Conservation (phyloP, 2,113 vertebrate genomes). For the Synodontis membranacea region DNA sequence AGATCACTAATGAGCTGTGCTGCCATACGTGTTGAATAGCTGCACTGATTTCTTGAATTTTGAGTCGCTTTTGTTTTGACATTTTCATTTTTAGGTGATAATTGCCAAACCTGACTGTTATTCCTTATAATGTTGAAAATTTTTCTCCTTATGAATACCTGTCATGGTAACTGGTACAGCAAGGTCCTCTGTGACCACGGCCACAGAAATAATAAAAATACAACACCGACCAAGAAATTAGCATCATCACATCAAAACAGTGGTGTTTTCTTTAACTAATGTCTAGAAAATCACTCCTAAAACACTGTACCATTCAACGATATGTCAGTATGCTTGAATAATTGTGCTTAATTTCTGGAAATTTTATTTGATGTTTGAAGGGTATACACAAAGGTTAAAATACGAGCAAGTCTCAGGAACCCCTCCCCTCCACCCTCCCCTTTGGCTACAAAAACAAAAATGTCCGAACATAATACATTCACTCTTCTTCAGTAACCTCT, state of each 20-base stretch:
- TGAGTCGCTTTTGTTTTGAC: not conserved
- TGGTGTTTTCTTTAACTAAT: not conserved
- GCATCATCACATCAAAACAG: not conserved
- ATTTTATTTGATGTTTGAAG: not conserved
- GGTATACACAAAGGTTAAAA: not conserved
- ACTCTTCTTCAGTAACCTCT: not conserved
- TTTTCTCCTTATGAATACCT: not conserved
- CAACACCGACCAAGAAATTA: not conserved
- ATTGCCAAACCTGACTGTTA: not conserved
- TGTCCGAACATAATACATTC: not conserved
- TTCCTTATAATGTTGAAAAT: not conserved
- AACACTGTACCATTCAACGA: not conserved
- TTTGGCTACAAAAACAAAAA: not conserved
- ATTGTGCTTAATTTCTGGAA: not conserved
- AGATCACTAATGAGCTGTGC: not conserved
- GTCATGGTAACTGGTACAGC: not conserved
- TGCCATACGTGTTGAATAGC: not conserved
- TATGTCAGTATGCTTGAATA: not conserved
- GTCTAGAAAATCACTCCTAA: not conserved
- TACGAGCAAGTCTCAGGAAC: not conserved
- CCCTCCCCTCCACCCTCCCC: too few species aligned
- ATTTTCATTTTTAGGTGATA: not conserved
- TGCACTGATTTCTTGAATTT: not conserved
- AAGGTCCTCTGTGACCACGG: not conserved
- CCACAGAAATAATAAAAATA: not conserved